Percentiles rank a stretch among this genome's conserved stretches.
phyloP scores from a whole-genome alignment of 1,140 invertebrate species.

The Drosophila dunni region DNA sequence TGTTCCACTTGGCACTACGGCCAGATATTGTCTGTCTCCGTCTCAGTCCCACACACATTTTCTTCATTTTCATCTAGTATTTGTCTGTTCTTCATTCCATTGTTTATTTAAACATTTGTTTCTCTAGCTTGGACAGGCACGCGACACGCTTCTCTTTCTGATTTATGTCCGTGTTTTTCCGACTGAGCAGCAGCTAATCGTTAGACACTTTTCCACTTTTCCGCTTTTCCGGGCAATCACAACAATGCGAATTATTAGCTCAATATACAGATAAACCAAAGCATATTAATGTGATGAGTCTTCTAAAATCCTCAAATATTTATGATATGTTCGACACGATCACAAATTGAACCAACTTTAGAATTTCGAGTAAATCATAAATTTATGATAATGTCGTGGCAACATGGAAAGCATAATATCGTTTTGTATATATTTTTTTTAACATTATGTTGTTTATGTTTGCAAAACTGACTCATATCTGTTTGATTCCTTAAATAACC shows the following conservation, averaged over 20 bases:
- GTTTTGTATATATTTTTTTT: conserved; percentile 36
- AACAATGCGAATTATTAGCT: conserved; percentile 38
- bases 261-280: conserved; percentile 37
- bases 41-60: neutral
- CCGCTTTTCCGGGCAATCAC: conserved; percentile 37
- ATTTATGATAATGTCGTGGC: conserved; percentile 24
- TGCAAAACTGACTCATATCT: conserved; percentile 10
- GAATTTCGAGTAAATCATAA: conserved; percentile 1
- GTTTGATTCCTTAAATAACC: neutral
- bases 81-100: conserved; percentile 8
- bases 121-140: conserved; percentile 48
- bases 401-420: conserved; percentile 9
- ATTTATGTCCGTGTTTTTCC: conserved; percentile 67
- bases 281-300: conserved; percentile 26
- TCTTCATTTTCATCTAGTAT: neutral
- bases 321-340: conserved; percentile 31
- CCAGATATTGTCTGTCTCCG: conserved; percentile 2
- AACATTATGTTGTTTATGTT: conserved; percentile 30
- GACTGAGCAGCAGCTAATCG: conserved; percentile 5
- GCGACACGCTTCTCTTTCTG: conserved; percentile 56
- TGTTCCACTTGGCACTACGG: conserved; percentile 44
- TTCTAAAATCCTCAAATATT: conserved; percentile 36
- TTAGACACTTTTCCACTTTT: conserved; percentile 11
- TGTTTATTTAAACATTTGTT: conserved; percentile 37
- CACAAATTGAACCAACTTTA: conserved; percentile 10